phyloP scores from a whole-genome alignment of 1,140 invertebrate species.

The Drosophila truncata region DNA sequence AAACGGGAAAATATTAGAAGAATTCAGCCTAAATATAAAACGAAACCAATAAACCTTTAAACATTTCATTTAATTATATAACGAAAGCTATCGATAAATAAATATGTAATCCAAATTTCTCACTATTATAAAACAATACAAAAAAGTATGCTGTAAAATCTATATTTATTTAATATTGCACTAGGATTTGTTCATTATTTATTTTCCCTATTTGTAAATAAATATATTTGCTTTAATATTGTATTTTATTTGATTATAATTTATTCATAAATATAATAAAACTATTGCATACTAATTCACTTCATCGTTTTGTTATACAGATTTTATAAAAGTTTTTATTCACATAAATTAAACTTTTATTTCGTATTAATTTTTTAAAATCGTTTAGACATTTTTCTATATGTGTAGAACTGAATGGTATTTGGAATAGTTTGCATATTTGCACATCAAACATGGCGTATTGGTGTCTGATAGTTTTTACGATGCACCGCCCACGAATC shows the following conservation, averaged over 20 bases:
- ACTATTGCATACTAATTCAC: too few relatives aligned
- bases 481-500: slow-evolving; percentile 4
- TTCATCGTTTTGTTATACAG: too few relatives aligned
- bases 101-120: not conserved
- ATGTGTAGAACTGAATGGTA: not conserved
- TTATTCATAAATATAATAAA: too few relatives aligned
- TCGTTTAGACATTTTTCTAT: not conserved
- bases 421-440: slow-evolving; percentile 32
- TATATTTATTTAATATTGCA: too few relatives aligned
- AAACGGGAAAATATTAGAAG: not conserved
- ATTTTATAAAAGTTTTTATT: too few relatives aligned
- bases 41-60: not conserved
- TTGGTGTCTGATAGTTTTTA: slow-evolving; percentile 26
- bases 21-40: not conserved
- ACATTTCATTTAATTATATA: too few relatives aligned
- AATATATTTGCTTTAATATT: too few relatives aligned
- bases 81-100: not conserved
- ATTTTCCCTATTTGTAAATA: not conserved
- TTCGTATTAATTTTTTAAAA: not conserved
- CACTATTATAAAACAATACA: not conserved
- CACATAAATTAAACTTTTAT: too few relatives aligned
- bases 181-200: not conserved
- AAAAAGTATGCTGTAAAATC: not conserved
- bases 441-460: slow-evolving; percentile 40
- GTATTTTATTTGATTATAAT: too few relatives aligned